A percentile compares a stretch with the other conserved stretches of the same genome.
These are phyloP conservation scores for Florisuga fusca DNA, from an alignment of 2,797 vertebrate genomes.

Conservation along the genomic window DNA sequence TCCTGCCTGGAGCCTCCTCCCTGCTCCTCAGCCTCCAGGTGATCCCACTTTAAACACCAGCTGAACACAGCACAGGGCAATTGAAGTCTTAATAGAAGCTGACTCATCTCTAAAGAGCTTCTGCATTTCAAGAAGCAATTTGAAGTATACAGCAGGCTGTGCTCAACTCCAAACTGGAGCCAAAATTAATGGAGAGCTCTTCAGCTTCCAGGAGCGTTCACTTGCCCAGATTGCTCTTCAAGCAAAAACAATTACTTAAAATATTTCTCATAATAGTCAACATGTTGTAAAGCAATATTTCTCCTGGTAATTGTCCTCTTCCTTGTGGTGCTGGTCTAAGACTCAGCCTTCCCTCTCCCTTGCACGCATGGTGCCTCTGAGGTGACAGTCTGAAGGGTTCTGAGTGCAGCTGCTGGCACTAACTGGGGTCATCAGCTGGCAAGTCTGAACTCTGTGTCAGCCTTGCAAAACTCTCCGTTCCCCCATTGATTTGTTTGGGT, in stretches of 20 bases:
- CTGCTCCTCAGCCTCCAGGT: neutral
- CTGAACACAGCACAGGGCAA: neutral
- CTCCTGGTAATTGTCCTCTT: neutral
- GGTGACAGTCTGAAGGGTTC: accelerated
- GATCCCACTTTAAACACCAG: neutral
- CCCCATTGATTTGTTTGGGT: neutral
- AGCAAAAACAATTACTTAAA: constrained; percentile 55
- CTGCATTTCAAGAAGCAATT: neutral
- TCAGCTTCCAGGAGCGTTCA: constrained; percentile 24
- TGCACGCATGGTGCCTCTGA: neutral
- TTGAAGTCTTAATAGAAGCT: neutral
- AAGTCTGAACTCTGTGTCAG: neutral
- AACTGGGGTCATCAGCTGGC: accelerated
- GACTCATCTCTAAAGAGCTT: constrained; percentile 2
- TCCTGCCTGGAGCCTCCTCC: neutral
- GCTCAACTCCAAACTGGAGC: neutral
- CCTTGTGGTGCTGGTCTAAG: neutral
- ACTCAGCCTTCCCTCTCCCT: neutral
- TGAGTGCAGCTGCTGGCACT: neutral
- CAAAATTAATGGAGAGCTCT: constrained; percentile 63
- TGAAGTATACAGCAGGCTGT: constrained; percentile 16
- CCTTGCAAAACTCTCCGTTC: neutral
- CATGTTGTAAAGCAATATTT: neutral
- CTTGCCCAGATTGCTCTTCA: constrained; percentile 31
- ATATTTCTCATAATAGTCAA: neutral